Evolutionary conservation across 2,797 vertebrate species (phyloP), one percentile per base, ranked within the genome.

Genomic region (Myripristis jacobus): DNA sequence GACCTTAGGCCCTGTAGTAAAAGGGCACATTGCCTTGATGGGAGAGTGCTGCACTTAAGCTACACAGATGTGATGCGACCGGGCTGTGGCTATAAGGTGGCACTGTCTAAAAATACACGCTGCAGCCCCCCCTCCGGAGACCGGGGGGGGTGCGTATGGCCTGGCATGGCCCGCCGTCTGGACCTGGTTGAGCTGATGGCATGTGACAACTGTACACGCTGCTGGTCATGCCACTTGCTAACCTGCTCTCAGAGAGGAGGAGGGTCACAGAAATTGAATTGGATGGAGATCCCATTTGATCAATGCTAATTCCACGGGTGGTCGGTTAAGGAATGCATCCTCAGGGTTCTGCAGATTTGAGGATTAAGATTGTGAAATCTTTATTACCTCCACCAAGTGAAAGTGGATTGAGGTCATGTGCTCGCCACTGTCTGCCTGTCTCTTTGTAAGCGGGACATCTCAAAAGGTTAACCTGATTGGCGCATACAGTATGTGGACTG

Each of bases 181-280:
- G 80, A 81, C 73, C 86, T 25, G 61, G 69, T 50, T 89, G 90
- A 89, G 68, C 83, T 91, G 80, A 92, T 90, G 72, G 21, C 77
- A 82, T 82, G 52, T 92, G 92, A 92, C 92, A 91, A 85, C 70
- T 80, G 87, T 71, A 88, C 75, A 85, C 24, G 84, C 89, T 87
- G 81, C 76, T 78, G 84, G 90, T 89, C 81, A 89, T 81, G 82
- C 77, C 76, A 62, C 79, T 85, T 18, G 27, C 79, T 36, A 91
- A 91, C 87, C 87, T 89, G 89, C 80, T 77, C 57, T 41, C 67
- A 66, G 53, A 55, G 66, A 27, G 62, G 74, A 43, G 21, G 53
- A 55, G 62, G 29, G 29, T 16, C 47, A 41, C 24, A 48, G 18
- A 43, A 36, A 10, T 21, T 55, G 19, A 27, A 19, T 19, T 27